Base-by-base conservation (phyloP, 2,113 vertebrate genomes). In the Kobus ellipsiprymnus region DNA sequence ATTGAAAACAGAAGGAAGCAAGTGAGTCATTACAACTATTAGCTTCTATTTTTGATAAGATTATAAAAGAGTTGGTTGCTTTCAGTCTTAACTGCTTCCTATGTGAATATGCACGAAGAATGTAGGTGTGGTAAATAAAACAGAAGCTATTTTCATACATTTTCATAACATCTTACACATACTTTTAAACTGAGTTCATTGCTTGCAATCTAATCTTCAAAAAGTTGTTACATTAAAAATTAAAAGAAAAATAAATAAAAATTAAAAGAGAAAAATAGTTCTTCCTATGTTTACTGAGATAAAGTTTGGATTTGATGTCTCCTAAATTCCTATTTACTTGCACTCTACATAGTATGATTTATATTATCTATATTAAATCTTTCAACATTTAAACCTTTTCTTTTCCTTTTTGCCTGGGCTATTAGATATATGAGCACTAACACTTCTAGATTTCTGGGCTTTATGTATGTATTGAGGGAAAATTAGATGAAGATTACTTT, bases 41-140 rank as follows among this genome's bases (percentile, higher is more conserved):
- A 96, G 92, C 36, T 98, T 96, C 90, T 94, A 95, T 94, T 98
- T 95, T 96, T 97, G 96, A 88, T 3, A 97, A 97, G 98, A 96
- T 96, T 98, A 97, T 94, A 98, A 97, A 87, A 87, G 98, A 97
- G 98, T 98, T 96, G 71, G 92, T 80, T 96, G 93, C 89, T 92
- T 98, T 96, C 84, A 54, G 52, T 98, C 97, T 98, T 97, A 98
- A 90, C 88, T 81, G 94, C 95, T 98, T 98, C 97, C 97, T 95
- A 91, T 97, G 91, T 85, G 94, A 97, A 94, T 91, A 93, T 90
- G 92, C 97, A 92, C 87, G 78, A 97, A 96, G 98, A 98, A 98
- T 96, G 98, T 97, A 98, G 98, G 96, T 97, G 97, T 98, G 98
- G 97, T 87, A 97, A 97, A 96, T 88, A 97, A 98, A 97, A 98